Evolutionary conservation across 2,797 vertebrate species (phyloP).

Genomic region (Phataginus tetradactyla): DNA sequence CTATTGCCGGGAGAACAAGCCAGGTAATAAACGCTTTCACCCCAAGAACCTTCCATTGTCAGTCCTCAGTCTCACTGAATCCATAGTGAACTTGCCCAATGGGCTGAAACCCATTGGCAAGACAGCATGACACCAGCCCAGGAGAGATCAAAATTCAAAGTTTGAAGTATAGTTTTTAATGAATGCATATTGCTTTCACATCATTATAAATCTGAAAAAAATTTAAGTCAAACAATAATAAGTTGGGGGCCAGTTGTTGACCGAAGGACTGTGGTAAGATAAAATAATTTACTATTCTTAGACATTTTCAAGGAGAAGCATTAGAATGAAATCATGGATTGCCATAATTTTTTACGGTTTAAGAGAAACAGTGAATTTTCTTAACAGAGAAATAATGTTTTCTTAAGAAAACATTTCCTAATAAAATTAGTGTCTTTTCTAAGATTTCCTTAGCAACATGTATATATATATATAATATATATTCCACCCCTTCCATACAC

Average conservation of each 20-base stretch:
- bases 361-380: neutral
- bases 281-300: conserved; percentile 18
- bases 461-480: neutral
- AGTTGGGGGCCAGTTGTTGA: neutral
- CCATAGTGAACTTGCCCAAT: too few relatives aligned
- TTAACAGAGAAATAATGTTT: neutral
- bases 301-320: neutral
- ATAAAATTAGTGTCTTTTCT: conserved; percentile 36
- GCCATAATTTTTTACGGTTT: neutral
- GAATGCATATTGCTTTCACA: too few relatives aligned
- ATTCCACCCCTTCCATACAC: neutral
- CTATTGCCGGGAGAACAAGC: too few relatives aligned
- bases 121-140: too few relatives aligned
- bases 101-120: too few relatives aligned
- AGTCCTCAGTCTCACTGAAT: too few relatives aligned
- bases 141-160: too few relatives aligned
- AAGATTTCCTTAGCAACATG: conserved; percentile 12
- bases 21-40: too few relatives aligned
- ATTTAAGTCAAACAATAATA: too few relatives aligned
- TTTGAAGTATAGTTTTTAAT: too few relatives aligned
- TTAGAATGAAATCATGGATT: conserved; percentile 30
- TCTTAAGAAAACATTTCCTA: conserved; percentile 42
- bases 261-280: neutral
- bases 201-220: too few relatives aligned
- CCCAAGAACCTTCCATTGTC: too few relatives aligned